A percentile compares a stretch with the other conserved stretches of the same genome.
Evolutionary conservation across 2,797 vertebrate species (phyloP).

Genomic region (Linurgus olivaceus): DNA sequence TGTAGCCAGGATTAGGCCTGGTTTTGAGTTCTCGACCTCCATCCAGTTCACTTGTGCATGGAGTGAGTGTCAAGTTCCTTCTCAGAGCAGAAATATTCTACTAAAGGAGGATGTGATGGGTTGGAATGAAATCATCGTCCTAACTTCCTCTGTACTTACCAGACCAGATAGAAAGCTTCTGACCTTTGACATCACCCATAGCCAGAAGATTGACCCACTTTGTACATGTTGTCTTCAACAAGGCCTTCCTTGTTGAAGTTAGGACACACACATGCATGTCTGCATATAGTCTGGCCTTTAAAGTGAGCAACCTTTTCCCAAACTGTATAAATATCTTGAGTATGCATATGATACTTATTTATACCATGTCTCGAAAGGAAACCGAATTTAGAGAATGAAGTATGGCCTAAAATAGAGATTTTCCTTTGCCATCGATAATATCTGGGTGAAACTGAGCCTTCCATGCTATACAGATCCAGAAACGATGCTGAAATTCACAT

Average conservation of each 20-base stretch:
- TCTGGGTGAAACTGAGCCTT: neutral
- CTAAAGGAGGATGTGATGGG: neutral
- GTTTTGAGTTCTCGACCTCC: neutral
- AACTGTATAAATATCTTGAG: neutral
- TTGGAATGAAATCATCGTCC: neutral
- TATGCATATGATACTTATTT: neutral
- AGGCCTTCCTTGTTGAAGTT: neutral
- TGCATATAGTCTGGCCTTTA: neutral
- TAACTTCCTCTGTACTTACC: neutral
- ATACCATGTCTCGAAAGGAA: neutral
- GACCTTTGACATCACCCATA: neutral
- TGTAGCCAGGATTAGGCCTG: neutral
- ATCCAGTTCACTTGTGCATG: neutral
- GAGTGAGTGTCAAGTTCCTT: neutral
- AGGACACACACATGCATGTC: neutral
- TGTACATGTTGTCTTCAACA: neutral
- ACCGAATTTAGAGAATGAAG: neutral
- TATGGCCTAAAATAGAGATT: neutral
- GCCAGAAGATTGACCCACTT: neutral
- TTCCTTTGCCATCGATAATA: neutral
- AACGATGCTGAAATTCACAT: neutral
- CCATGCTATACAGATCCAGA: neutral
- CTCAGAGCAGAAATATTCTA: neutral
- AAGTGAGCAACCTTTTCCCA: neutral
- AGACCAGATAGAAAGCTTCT: neutral